Conservation (phyloP, 2,888 invertebrate species). For the Melanophora roralis region DNA sequence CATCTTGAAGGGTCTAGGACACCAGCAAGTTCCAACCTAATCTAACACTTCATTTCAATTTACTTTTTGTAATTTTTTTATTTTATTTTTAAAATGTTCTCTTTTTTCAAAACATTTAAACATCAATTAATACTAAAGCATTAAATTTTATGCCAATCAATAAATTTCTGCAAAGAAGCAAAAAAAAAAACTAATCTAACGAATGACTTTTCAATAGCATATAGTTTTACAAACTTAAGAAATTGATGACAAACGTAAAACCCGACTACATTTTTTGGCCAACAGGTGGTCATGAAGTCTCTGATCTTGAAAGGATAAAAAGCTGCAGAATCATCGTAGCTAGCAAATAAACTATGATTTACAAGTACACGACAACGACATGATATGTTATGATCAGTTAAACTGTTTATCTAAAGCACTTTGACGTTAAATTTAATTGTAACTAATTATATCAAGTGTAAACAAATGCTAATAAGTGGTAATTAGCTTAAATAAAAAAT, state of each 20-base stretch:
- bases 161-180: constrained; percentile 35
- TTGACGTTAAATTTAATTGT: too few relatives aligned
- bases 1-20: too few relatives aligned
- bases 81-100: too few relatives aligned
- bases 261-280: constrained; percentile 39
- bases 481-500: constrained; percentile 34
- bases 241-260: constrained; percentile 41
- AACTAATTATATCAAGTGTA: constrained; percentile 54
- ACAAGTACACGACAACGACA: not conserved
- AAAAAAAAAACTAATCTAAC: constrained; percentile 9
- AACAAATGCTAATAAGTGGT: constrained; percentile 42
- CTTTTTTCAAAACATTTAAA: too few relatives aligned
- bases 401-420: too few relatives aligned
- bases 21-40: too few relatives aligned
- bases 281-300: constrained; percentile 52
- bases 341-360: constrained; percentile 29
- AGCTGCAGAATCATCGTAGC: constrained; percentile 7
- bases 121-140: too few relatives aligned
- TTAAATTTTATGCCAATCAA: constrained; percentile 20
- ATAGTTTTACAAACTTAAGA: too few relatives aligned
- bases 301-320: not conserved
- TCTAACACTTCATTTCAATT: too few relatives aligned
- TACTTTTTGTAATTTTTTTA: too few relatives aligned
- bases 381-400: too few relatives aligned
- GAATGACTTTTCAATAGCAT: constrained; percentile 38